Base-by-base conservation (phyloP, 2,888 invertebrate species). In the Trissolcus brochymenae region DNA sequence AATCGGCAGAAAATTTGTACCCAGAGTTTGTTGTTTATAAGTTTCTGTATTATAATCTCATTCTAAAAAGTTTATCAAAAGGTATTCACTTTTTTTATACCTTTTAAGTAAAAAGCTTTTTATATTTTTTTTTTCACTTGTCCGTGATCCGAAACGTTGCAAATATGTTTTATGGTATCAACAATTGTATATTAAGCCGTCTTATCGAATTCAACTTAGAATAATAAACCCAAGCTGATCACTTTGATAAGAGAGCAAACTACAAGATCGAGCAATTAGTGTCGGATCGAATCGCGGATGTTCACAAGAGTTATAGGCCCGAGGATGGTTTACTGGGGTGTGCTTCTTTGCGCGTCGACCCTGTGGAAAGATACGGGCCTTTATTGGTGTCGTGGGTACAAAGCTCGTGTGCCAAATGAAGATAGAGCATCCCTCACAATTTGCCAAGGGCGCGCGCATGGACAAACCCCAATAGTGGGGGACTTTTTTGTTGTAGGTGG, bases 361-460 rank as follows among this genome's bases (percentile, higher is more conserved):
- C 79, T 77, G 74, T 73, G 78, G 77, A 67, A 80, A 84, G 85
- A 86, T 84, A 84, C 81, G 79, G 74, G 77, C 79, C 82, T 88
- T 88, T 88, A 88, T 88, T 87, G 87, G 85, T 84, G 84, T 83
- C 87, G 82, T 82, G 84, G 87, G 87, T 75, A 67, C 74, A 56
- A 59, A 73, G 78, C 74, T 67, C 74, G 61, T 51, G 74, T 76
- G 68, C 64, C 25, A 82, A 82, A 82, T 82, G 82, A 82, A 82
- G 82, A 82, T 80, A 74, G 73, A 82, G 80, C 74, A 65, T 78
- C 71, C 74, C 71, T 66, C 71, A 40, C 51, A 62, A 78, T 71
- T 71, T 60, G 67, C 77, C 56, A 54, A 40, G 72, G 76, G 67
- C 78, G 78, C 78, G 79, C 79, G 79, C 79, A 80, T 53, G 76